A percentile compares a stretch with the other conserved stretches of the same genome.
Evolutionary conservation across 2,888 invertebrate genomes (phyloP).

Genomic region (Atrina japonica): DNA sequence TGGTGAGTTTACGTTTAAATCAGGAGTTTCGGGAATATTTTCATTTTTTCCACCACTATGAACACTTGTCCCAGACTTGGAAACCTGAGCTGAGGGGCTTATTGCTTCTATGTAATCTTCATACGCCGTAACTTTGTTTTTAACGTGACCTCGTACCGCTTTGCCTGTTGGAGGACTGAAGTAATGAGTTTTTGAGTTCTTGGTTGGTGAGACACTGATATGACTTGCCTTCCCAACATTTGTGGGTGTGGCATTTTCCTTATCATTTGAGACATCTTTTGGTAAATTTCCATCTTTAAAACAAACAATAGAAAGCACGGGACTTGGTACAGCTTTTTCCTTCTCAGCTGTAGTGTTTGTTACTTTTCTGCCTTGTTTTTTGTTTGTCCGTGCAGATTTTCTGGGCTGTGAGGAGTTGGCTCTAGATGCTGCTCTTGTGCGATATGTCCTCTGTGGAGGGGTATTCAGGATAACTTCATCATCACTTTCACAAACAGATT

Average conservation of each 20-base stretch:
- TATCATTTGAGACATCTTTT: not conserved
- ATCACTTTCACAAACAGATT: constrained; percentile 25
- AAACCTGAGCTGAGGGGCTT: constrained; percentile 33
- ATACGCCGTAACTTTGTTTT: constrained; percentile 56
- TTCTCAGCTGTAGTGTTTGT: not conserved
- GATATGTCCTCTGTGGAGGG: constrained; percentile 26
- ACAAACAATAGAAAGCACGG: constrained; percentile 9
- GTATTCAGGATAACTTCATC: constrained; percentile 28
- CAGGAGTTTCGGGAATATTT: constrained; percentile 39
- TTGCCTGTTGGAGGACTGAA: constrained; percentile 21
- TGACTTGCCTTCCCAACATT: not conserved
- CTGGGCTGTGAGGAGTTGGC: constrained; percentile 42
- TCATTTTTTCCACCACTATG: not conserved
- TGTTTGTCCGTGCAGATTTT: constrained; percentile 2
- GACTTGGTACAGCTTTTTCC: constrained; percentile 2
- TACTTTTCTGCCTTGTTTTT: constrained; percentile 5
- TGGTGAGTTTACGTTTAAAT: constrained; percentile 13
- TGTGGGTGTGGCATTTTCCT: constrained; percentile 6
- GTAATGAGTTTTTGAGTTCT: constrained; percentile 3
- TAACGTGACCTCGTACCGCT: constrained; percentile 44
- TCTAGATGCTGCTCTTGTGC: constrained; percentile 46
- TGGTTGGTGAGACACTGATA: not conserved
- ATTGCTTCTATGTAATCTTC: constrained; percentile 54
- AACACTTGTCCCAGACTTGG: not conserved
- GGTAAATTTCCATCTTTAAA: constrained; percentile 2